These are phyloP conservation scores for Plebejus argus DNA, from an alignment of 2,888 invertebrate species.

Conservation along the genomic window DNA sequence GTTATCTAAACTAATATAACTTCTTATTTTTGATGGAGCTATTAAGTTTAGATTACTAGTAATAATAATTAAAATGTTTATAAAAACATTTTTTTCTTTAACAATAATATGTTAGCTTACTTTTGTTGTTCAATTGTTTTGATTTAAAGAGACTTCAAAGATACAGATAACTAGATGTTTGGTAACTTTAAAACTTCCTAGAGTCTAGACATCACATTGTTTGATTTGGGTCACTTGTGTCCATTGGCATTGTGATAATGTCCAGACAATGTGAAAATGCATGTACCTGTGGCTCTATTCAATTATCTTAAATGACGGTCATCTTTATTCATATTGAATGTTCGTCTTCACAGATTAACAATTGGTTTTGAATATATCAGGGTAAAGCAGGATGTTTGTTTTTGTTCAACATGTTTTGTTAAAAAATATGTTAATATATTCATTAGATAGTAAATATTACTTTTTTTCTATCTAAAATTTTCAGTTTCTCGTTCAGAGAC, in stretches of 20 bases:
- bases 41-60: too few relatives aligned
- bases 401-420: neutral
- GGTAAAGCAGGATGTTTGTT: slow-evolving; percentile 8
- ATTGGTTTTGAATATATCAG: slow-evolving; percentile 10
- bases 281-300: slow-evolving; percentile 44
- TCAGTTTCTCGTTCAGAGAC: too few relatives aligned
- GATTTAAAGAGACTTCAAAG: too few relatives aligned
- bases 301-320: slow-evolving; percentile 43
- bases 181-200: too few relatives aligned
- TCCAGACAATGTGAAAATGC: slow-evolving; percentile 34
- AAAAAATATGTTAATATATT: neutral
- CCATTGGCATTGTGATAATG: neutral
- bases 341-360: slow-evolving; percentile 20
- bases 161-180: too few relatives aligned
- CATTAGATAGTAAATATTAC: neutral
- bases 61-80: too few relatives aligned
- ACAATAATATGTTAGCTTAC: too few relatives aligned
- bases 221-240: neutral
- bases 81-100: too few relatives aligned
- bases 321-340: slow-evolving; percentile 40
- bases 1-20: too few relatives aligned
- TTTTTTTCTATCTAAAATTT: too few relatives aligned
- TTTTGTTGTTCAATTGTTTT: too few relatives aligned
- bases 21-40: too few relatives aligned
- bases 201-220: neutral